Conservation (phyloP, 2,797 vertebrate genomes). For the Pristis pectinata region DNA sequence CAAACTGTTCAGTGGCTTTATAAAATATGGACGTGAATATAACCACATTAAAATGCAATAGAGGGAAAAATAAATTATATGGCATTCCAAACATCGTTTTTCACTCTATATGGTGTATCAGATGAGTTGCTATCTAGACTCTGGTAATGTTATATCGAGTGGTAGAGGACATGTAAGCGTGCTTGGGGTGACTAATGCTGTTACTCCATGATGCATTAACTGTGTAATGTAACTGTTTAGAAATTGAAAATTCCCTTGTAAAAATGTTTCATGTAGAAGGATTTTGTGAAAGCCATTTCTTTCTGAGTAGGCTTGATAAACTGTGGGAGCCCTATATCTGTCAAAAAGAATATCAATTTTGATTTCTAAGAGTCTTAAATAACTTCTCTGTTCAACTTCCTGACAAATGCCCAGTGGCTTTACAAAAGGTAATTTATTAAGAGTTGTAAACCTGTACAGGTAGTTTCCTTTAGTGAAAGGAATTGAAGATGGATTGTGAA, state of each 20-base stretch:
- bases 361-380: background rate
- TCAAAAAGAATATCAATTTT: background rate
- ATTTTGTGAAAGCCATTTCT: background rate
- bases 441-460: background rate
- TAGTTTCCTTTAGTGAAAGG: background rate
- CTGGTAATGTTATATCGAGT: background rate
- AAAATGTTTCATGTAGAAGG: background rate
- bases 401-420: background rate
- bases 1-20: background rate
- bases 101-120: background rate
- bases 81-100: background rate
- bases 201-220: background rate
- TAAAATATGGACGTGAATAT: background rate
- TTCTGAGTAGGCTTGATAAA: background rate
- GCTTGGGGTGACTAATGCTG: background rate
- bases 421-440: constrained; percentile 18
- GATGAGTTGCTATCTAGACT: background rate
- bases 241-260: background rate
- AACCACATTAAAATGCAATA: background rate
- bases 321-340: background rate
- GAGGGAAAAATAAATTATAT: background rate
- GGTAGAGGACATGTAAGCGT: background rate
- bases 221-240: background rate
- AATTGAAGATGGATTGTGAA: constrained; percentile 45
- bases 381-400: constrained; percentile 19